phyloP scores from a whole-genome alignment of 2,113 vertebrate species.

The Xenus cinereus region DNA sequence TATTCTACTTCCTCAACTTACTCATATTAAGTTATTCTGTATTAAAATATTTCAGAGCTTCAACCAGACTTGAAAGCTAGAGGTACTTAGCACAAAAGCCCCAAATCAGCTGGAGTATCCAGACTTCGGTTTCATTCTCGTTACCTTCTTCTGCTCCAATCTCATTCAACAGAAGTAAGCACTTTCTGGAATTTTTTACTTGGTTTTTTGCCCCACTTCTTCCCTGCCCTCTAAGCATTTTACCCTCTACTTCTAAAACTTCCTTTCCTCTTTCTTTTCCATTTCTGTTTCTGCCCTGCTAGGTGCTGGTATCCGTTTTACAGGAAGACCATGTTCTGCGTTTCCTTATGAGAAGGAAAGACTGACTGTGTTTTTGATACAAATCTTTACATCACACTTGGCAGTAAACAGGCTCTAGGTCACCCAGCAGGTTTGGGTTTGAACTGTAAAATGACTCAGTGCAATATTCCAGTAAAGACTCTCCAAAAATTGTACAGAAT shows the following conservation, averaged over 20 bases:
- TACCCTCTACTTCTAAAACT: background rate
- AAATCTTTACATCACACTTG: background rate
- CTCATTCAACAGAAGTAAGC: background rate
- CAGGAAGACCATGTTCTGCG: background rate
- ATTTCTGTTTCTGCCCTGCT: background rate
- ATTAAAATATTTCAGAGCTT: background rate
- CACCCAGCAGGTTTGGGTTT: conserved; percentile 36
- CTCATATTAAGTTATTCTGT: background rate
- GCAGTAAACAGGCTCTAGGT: background rate
- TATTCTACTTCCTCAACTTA: background rate
- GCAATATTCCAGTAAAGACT: background rate
- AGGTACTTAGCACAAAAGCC: background rate
- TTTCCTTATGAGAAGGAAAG: background rate
- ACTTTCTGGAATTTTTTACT: background rate
- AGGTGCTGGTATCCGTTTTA: background rate
- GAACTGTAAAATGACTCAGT: background rate
- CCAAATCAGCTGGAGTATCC: background rate
- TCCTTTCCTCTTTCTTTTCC: background rate
- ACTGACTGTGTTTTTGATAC: background rate
- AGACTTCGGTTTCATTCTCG: background rate
- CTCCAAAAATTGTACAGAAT: background rate
- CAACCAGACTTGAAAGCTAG: background rate
- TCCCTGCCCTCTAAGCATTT: background rate
- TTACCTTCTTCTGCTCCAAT: background rate
- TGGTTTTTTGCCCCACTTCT: background rate